Evolutionary conservation across 2,113 vertebrate genomes (phyloP), one percentile per base, ranked within the genome.

Genomic region (Noctilio leporinus): DNA sequence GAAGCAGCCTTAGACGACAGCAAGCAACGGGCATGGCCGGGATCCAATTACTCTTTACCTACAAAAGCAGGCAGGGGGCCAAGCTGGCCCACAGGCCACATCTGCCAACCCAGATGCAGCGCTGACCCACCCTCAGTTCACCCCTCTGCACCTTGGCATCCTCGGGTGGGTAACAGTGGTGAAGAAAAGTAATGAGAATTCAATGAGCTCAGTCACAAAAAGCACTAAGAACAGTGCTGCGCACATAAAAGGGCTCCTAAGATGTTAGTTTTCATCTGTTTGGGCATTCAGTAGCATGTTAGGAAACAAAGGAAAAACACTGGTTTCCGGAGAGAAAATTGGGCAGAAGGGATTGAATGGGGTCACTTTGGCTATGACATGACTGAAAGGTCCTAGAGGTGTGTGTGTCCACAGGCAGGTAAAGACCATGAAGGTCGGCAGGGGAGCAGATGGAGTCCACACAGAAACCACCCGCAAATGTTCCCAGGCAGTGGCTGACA

Each of bases 241-340:
- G 4, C 30, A 89, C 11, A 57, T 8, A 35, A 91, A 84, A 57
- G 28, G 15, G 17, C 33, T 65, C 64, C 12, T 75, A 77, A 62
- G 55, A 45, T 53, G 43, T 55, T 30, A 67, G 62, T 16, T 67
- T 38, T 26, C 73, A 10, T 28, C 10, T 30, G 43, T 40, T 86
- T 90, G 59, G 87, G 93, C 47, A 28, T 70, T 78, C 17, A 86
- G 10, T n/a, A 89, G 47, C 38, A 40, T n/a, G 59, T 10, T 10
- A 84, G 53, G 43, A 26, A 81, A 69, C 14, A 64, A 76, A 65
- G 38, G 49, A 28, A 26, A 72, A 69, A 30, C 30, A n/a, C 4
- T 47, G 17, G n/a, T 35, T 90, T 75, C 47, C 4, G 38, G 22
- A 45, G 14, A 51, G 67, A 15, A 16, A 59, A 75, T 35, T 4